Base-by-base conservation (phyloP, 2,888 invertebrate genomes). In the Rhagium mordax region DNA sequence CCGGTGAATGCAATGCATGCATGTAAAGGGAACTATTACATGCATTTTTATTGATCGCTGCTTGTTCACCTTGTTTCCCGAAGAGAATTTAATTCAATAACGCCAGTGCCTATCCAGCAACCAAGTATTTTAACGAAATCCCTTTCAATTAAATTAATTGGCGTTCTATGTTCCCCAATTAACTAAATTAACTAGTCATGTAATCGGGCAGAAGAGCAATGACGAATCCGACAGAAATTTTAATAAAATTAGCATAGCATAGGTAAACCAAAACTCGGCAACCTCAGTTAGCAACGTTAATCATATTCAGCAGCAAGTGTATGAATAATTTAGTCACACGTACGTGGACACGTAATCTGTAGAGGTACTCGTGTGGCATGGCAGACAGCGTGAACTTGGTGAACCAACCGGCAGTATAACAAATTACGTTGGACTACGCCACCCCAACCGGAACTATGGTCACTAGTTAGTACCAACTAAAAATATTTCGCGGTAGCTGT, bases 381-480 rank as follows among this genome's bases (percentile, higher is more conserved):
- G 16, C 59, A 60, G n/a, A 29, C 20, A 61, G 47, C 61, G 74
- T 80, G 78, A 79, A 79, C 78, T 80, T 77, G 69, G 70, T 73
- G 74, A 78, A 78, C 76, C 74, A 74, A 78, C 73, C 72, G 77
- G 78, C 27, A 6, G 59, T 60, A 41, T 41, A 41, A 41, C 13
- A 41, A 41, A 41, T 4, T 41, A 41, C 41, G 51, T n/a, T 16
- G 20, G 18, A 18, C 59, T 33, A 60, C 20, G n/a, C 79, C 77
- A 80, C 80, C 81, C 81, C 74, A 77, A 79, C 81, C 81, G 81
- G 81, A 81, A 81, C 77, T 79, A 79, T 74, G 81, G 81, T 81
- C 66, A 55, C 66, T 66, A 66, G 55, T 41, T 80, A 79, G 67
- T 74, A 74, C 76, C 77, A 77, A 77, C 78, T 74, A 75, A 73